Evolutionary conservation across 2,113 vertebrate species (phyloP).

Genomic region (Pluvialis apricaria): DNA sequence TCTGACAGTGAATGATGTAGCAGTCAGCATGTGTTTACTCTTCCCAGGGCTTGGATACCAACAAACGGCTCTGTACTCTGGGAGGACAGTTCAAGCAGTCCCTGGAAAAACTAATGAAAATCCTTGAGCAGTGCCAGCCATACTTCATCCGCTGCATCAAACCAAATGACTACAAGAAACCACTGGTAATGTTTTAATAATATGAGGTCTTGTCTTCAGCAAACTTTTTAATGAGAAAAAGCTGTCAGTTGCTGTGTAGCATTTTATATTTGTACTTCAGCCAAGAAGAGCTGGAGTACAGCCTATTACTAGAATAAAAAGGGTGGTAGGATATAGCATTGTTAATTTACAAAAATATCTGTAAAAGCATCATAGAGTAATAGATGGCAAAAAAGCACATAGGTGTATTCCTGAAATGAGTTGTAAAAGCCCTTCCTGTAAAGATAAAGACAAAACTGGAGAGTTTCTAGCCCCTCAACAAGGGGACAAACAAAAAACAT

Average conservation of each 20-base stretch:
- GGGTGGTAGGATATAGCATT: background rate
- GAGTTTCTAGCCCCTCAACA: background rate
- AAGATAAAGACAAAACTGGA: background rate
- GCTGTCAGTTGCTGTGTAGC: background rate
- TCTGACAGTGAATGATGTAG: background rate
- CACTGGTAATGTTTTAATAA: slow-evolving; percentile 78
- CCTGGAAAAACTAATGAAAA: slow-evolving; percentile 94
- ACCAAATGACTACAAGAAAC: slow-evolving; percentile 94
- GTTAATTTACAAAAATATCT: background rate
- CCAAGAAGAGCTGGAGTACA: background rate
- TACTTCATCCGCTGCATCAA: slow-evolving; percentile 97
- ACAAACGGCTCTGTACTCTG: slow-evolving; percentile 82
- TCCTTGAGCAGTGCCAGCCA: slow-evolving; percentile 86
- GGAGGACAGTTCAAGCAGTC: slow-evolving; percentile 92
- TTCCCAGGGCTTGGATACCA: slow-evolving; percentile 73
- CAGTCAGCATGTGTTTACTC: background rate
- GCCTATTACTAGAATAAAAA: background rate
- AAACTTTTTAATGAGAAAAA: background rate
- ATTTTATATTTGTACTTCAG: background rate
- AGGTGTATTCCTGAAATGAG: background rate
- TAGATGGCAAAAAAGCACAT: background rate
- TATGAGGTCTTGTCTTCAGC: background rate
- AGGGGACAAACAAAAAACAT: background rate
- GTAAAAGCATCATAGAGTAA: background rate
- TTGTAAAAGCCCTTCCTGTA: background rate